Evolutionary conservation across 2,113 vertebrate species (phyloP).

Genomic region (Cololabis saira): DNA sequence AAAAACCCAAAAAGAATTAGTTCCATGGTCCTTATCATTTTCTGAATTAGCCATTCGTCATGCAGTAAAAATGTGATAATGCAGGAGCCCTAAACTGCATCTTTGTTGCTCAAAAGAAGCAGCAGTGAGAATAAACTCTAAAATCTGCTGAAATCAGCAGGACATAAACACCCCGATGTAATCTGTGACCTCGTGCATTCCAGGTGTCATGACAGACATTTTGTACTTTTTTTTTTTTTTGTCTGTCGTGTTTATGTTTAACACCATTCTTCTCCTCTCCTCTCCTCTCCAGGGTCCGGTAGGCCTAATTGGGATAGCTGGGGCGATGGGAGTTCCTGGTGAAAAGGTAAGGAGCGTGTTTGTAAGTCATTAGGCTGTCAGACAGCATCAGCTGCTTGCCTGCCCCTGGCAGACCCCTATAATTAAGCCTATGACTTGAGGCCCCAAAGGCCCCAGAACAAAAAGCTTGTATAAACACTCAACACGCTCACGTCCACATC

Average conservation of each 20-base stretch:
- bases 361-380: constrained; percentile 71
- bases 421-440: constrained; percentile 61
- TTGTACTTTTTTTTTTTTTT: constrained; percentile 26
- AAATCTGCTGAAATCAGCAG: constrained; percentile 13
- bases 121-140: background rate
- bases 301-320: constrained; percentile 89
- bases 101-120: background rate
- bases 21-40: no score
- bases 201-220: constrained; percentile 43
- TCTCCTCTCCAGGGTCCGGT: constrained; percentile 83
- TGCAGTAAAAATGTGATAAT: background rate
- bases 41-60: no score
- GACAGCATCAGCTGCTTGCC: constrained; percentile 52
- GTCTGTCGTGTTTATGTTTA: constrained; percentile 24
- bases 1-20: no score
- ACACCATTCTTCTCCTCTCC: constrained; percentile 23
- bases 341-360: constrained; percentile 89
- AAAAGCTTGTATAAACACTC: constrained; percentile 54
- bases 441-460: constrained; percentile 25
- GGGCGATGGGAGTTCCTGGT: constrained; percentile 86
- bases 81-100: background rate
- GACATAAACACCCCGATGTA: constrained; percentile 4
- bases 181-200: constrained; percentile 51
- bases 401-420: constrained; percentile 53
- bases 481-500: constrained; percentile 45